Percentiles rank a stretch among this genome's conserved stretches.
Evolutionary conservation across 2,113 vertebrate species (phyloP).

Genomic region (Heteronetta atricapilla): DNA sequence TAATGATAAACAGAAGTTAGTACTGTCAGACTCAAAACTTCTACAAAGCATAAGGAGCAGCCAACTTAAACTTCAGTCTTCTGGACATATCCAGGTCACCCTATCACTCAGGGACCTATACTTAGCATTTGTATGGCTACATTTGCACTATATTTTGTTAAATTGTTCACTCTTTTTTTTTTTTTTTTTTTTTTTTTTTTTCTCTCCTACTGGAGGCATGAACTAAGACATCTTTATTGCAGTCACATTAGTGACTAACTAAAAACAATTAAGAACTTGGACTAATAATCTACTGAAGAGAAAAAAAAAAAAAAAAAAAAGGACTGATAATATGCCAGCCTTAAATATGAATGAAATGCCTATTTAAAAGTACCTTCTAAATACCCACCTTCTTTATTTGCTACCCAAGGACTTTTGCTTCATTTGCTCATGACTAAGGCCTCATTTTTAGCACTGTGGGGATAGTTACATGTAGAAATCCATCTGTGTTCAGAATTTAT

Average conservation of each 20-base stretch:
- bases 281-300: neutral
- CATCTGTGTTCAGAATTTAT: neutral
- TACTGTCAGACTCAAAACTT: neutral
- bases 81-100: neutral
- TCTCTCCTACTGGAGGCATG: neutral
- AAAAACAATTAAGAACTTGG: neutral
- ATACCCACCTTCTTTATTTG: neutral
- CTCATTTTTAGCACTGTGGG: neutral
- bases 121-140: neutral
- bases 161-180: neutral
- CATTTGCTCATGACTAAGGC: neutral
- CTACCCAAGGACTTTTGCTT: neutral
- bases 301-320: neutral
- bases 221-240: neutral
- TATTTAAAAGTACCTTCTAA: neutral
- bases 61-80: neutral
- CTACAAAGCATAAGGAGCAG: neutral
- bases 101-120: neutral
- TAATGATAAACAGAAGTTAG: neutral
- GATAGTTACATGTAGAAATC: neutral
- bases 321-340: neutral
- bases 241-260: neutral
- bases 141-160: neutral
- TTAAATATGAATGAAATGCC: neutral
- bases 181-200: constrained; percentile 7